phyloP scores from a whole-genome alignment of 2,113 vertebrate species.

The Eidolon helvum region DNA sequence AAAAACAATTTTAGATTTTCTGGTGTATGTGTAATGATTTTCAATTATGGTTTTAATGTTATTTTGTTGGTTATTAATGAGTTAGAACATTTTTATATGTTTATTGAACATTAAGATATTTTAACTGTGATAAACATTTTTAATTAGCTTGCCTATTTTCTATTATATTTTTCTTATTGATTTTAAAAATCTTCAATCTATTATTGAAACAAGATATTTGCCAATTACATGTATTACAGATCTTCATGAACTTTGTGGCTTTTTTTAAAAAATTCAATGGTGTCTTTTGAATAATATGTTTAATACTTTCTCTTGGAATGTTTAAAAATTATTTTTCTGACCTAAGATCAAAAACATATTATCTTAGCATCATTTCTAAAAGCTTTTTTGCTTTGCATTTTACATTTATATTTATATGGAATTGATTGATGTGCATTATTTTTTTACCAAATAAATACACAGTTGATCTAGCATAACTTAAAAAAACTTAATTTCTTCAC shows the following conservation, averaged over 20 bases:
- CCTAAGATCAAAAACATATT: neutral
- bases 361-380: neutral
- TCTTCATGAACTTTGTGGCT: neutral
- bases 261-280: neutral
- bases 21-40: neutral
- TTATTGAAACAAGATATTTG: neutral
- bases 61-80: neutral
- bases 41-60: neutral
- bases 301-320: neutral
- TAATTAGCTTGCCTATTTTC: neutral
- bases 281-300: neutral
- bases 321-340: neutral
- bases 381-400: neutral
- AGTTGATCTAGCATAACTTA: neutral
- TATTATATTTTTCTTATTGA: neutral
- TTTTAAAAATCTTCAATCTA: neutral
- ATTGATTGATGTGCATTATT: neutral
- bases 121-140: neutral
- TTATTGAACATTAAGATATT: neutral
- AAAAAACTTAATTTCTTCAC: neutral
- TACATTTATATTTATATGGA: neutral
- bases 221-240: neutral
- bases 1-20: neutral
- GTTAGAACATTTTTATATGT: neutral
- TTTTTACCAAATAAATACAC: neutral